Evolutionary conservation across 2,888 invertebrate genomes (phyloP), one percentile per base, ranked within the genome.

Genomic region (Pogonocherus hispidulus): DNA sequence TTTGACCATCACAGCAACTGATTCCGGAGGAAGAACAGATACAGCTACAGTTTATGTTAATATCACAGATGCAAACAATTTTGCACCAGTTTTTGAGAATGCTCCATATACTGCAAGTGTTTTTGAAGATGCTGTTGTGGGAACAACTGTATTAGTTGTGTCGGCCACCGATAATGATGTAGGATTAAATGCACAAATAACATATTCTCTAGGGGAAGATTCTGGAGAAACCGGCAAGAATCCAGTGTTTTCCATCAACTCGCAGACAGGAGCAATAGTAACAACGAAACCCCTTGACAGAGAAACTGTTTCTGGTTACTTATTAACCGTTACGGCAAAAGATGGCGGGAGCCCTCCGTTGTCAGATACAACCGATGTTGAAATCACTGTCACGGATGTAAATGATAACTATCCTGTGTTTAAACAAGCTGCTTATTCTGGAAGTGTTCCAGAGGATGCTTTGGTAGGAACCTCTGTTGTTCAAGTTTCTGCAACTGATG

Each of bases 321-420:
- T 97, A 5, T 85, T 99, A 37, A 96, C 95, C 0, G 96, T 99
- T 1, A 96, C 94, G 0, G 99, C 98, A 0, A 91, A 91, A 71
- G 99, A 99, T 84, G 96, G 97, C 1, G 99, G 99, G 0, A 90
- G 91, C 41, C 98, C 98, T 0, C 91, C 96, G 0, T 86, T 97
- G 14, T 94, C 95, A 0, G 98, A 98, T 81, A 97, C 96, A 0
- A 98, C 98, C 0, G 97, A 97, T 80, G 94, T 99, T 0, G 97
- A 98, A 84, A 96, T 99, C 76, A 93, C 95, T 0, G 93, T 99
- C 0, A 93, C 94, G 0, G 99, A 99, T 83, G 96, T 98, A 0
- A 99, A 99, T 82, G 99, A 99, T 82, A 97, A 98, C 82, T 91
- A 94, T 3, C 98, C 98, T 0, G 88, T 90, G 0, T 98, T 98